phyloP scores from a whole-genome alignment of 2,113 vertebrate species.

The Myanophis thanlyinensis region DNA sequence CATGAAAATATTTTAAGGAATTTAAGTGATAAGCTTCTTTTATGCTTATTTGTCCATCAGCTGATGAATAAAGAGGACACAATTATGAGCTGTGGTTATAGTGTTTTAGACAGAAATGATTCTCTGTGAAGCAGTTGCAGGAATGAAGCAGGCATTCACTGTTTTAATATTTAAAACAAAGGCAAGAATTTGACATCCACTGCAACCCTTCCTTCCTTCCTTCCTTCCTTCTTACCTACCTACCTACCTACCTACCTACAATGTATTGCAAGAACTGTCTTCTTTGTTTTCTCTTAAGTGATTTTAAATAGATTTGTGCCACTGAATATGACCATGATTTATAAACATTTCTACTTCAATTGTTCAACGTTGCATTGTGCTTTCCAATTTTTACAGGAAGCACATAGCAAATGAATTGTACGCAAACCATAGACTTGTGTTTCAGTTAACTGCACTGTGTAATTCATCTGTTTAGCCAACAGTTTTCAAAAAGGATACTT shows the following conservation, averaged over 20 bases:
- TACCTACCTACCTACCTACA: background rate
- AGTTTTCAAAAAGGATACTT: background rate
- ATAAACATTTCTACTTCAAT: background rate
- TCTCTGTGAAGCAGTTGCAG: background rate
- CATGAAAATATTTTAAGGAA: constrained; percentile 66
- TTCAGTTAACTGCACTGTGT: background rate
- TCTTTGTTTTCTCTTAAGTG: background rate
- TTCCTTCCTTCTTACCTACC: background rate
- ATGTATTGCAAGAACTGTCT: background rate
- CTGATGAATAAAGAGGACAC: background rate
- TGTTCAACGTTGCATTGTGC: background rate
- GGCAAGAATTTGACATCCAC: background rate
- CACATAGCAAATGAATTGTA: background rate
- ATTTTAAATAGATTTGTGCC: background rate
- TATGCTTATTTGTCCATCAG: background rate
- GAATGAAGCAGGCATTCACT: background rate
- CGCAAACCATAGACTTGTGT: background rate
- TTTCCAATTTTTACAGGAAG: background rate
- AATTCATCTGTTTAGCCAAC: background rate
- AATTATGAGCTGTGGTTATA: background rate
- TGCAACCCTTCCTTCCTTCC: no score
- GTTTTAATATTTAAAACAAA: background rate
- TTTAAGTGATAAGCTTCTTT: constrained; percentile 37
- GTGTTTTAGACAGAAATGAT: background rate
- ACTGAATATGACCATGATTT: background rate